These are phyloP conservation scores for Nothoprocta pentlandii DNA, from an alignment of 2,113 vertebrate species.

Conservation along the genomic window DNA sequence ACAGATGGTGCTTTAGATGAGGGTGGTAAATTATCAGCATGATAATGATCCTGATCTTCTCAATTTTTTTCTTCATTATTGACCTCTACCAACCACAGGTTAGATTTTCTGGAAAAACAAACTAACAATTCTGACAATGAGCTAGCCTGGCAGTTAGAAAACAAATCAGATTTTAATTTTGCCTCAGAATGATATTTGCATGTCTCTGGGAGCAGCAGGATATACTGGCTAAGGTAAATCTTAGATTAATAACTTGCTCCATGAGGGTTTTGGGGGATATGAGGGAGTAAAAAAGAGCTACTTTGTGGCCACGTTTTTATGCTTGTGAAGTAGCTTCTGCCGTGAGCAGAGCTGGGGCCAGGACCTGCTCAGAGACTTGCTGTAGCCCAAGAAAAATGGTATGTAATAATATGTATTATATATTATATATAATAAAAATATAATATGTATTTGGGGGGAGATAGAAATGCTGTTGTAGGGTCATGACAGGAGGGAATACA, in stretches of 20 bases:
- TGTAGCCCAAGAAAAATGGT: not conserved
- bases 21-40: not conserved
- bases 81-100: too few relatives aligned
- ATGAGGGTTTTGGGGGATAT: not conserved
- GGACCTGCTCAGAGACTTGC: not conserved
- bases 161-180: not conserved
- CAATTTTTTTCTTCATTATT: not conserved
- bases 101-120: not conserved
- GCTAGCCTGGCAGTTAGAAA: not conserved
- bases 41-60: not conserved
- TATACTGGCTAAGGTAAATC: not conserved
- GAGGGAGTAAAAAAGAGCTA: not conserved
- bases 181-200: rapidly evolving
- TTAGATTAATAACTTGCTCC: not conserved
- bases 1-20: not conserved
- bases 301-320: not conserved
- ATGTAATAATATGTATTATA: too few relatives aligned
- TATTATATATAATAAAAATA: too few relatives aligned
- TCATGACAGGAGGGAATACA: too few relatives aligned
- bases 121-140: not conserved
- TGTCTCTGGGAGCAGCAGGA: not conserved
- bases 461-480: too few relatives aligned
- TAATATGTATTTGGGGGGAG: too few relatives aligned
- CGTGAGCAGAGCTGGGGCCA: not conserved
- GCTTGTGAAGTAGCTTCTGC: not conserved